A percentile compares a stretch with the other conserved stretches of the same genome.
These are phyloP conservation scores for Nesogale talazaci DNA, from an alignment of 2,113 vertebrate genomes.

Conservation along the genomic window DNA sequence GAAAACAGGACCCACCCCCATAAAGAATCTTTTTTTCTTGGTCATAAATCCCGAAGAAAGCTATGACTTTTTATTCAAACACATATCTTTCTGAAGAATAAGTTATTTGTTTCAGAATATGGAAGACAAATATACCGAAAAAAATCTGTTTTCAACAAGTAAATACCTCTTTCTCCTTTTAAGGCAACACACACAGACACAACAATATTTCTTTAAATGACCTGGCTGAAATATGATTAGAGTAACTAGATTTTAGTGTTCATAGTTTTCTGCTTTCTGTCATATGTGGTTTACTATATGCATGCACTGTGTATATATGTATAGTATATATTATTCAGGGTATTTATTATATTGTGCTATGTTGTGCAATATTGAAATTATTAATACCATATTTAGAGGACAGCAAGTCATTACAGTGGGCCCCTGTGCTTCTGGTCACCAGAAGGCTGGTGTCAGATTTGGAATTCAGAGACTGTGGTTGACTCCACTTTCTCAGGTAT, in stretches of 20 bases:
- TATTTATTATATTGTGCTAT: not conserved
- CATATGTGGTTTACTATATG: not conserved
- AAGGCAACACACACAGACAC: not conserved
- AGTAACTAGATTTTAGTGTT: not conserved
- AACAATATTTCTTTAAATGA: not conserved
- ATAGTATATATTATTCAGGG: too few species aligned
- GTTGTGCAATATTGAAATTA: conserved; percentile 6
- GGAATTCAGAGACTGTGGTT: not conserved
- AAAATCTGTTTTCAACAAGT: not conserved
- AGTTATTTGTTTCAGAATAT: conserved; percentile 32
- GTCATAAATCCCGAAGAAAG: conserved; percentile 81
- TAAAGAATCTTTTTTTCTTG: conserved; percentile 54
- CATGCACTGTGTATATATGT: not conserved
- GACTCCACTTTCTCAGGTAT: not conserved
- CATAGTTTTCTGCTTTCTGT: conserved; percentile 23
- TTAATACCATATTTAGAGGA: not conserved
- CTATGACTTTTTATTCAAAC: conserved; percentile 80
- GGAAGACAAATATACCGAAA: not conserved
- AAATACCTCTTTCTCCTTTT: not conserved
- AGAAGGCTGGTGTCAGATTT: not conserved
- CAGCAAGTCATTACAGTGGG: not conserved
- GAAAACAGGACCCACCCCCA: conserved; percentile 81
- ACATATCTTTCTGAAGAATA: conserved; percentile 2
- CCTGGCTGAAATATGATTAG: conserved; percentile 43
- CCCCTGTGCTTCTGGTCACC: not conserved